Conservation (phyloP, 1,140 invertebrate genomes). For the Penaeus chinensis region DNA sequence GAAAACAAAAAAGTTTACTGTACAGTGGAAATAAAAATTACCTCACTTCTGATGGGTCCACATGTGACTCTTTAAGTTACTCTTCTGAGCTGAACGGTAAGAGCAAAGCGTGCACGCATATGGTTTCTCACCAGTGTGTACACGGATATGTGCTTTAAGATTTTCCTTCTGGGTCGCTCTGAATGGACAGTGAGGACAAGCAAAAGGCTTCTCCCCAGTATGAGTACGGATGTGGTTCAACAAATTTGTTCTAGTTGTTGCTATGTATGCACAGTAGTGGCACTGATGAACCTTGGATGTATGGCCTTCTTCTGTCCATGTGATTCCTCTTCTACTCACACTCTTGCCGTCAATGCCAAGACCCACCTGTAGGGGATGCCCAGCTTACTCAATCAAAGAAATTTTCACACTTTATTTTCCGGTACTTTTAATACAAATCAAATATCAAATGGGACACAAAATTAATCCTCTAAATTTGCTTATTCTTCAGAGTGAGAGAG, state of each 20-base stretch:
- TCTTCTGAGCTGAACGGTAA: conserved; percentile 45
- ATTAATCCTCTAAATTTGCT: no score
- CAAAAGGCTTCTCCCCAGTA: conserved; percentile 46
- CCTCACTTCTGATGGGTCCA: conserved; percentile 39
- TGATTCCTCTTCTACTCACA: conserved; percentile 16
- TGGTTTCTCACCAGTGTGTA: conserved; percentile 46
- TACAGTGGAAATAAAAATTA: not conserved
- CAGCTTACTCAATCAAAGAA: not conserved
- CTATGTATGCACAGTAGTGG: conserved; percentile 37
- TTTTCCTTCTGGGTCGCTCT: conserved; percentile 46
- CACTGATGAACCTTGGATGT: conserved; percentile 28
- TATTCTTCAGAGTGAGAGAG: no score
- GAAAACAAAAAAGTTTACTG: no score
- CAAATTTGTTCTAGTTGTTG: conserved; percentile 40
- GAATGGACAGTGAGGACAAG: conserved; percentile 39
- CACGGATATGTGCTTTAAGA: conserved; percentile 46
- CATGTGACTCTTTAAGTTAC: conserved; percentile 39
- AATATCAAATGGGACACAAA: no score
- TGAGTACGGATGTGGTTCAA: conserved; percentile 45
- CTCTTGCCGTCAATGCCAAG: not conserved
- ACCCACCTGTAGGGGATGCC: conserved; percentile 13
- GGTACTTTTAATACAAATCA: no score
- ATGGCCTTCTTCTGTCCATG: not conserved
- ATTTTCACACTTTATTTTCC: not conserved
- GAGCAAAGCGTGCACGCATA: conserved; percentile 35